Percentiles rank a stretch among this genome's conserved stretches.
Evolutionary conservation across 2,797 vertebrate genomes (phyloP).

Genomic region (Carapus acus): DNA sequence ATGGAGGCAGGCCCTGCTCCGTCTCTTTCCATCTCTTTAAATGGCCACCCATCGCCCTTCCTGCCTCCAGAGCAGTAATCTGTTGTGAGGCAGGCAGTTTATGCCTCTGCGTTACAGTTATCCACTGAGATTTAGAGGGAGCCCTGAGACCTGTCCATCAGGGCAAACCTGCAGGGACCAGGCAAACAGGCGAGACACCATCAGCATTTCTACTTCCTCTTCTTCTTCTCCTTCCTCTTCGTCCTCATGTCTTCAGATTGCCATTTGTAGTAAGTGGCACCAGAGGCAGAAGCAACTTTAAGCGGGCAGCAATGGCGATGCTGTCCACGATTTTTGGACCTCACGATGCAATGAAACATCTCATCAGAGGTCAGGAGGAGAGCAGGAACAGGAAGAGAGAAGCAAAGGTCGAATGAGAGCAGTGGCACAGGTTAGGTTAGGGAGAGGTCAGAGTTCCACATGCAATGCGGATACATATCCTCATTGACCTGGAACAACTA

Average conservation of each 20-base stretch:
- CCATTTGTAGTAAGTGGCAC: conserved; percentile 18
- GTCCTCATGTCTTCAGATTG: conserved; percentile 36
- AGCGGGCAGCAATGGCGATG: conserved; percentile 36
- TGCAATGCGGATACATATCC: conserved; percentile 1
- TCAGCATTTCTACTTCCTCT: conserved; percentile 47
- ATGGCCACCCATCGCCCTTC: too few relatives aligned
- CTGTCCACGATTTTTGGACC: conserved; percentile 38
- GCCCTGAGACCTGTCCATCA: conserved; percentile 41
- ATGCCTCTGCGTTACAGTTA: conserved; percentile 24
- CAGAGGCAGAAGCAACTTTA: conserved; percentile 2
- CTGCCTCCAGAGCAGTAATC: background rate
- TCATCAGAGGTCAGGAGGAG: conserved; percentile 35
- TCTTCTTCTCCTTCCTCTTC: conserved; percentile 28
- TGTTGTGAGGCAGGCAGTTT: conserved; percentile 12
- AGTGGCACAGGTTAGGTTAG: too few relatives aligned
- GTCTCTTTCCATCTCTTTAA: too few relatives aligned
- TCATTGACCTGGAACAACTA: too few relatives aligned
- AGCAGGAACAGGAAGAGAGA: conserved; percentile 46
- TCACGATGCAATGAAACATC: conserved; percentile 44
- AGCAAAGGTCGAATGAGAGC: too few relatives aligned
- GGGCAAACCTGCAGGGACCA: conserved; percentile 11
- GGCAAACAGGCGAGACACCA: conserved; percentile 6
- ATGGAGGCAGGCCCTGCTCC: too few relatives aligned
- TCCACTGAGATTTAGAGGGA: conserved; percentile 38
- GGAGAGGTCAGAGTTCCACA: conserved; percentile 33